Evolutionary conservation across 1,140 invertebrate genomes (phyloP), one percentile per base, ranked within the genome.

Genomic region (Cydia pomonella): DNA sequence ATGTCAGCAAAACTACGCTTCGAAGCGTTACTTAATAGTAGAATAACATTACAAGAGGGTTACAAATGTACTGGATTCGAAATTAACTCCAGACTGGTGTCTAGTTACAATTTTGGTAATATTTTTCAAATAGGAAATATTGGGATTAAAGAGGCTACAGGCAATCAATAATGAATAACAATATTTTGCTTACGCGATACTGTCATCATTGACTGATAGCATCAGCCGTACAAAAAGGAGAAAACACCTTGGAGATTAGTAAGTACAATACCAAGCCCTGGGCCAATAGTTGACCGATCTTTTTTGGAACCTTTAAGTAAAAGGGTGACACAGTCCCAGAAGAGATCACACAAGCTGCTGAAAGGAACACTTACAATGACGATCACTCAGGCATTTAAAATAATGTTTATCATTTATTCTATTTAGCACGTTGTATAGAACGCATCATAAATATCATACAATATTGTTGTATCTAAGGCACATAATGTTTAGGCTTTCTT

Each of bases 381-480:
- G 77, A 79, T 80, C 79, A 79, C 85, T 80, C 82, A 89, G 88
- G 87, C 89, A 87, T 91, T 86, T 76, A 88, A 92, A 89, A 90
- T 84, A 89, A 92, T 77, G 78, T 86, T 88, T 86, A 90, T 84
- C 77, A 85, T 91, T 92, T 91, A 91, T 88, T 91, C 91, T 92
- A 92, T 84, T 91, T 91, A 88, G 91, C 91, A 92, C 91, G 91
- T 92, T 91, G 91, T 92, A 92, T 91, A 92, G 89, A 92, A 92
- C 91, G 91, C 89, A 91, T 92, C 88, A 87, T 91, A 91, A 90
- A 92, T 91, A 92, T 85, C 77, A 83, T 91, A 92, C 91, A 92
- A 92, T 92, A 92, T 92, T 92, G 91, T 92, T 92, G 91, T 92
- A 91, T 92, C 91, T 92, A 92, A 92, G 91, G 91, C 91, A 92